Evolutionary conservation across 2,797 vertebrate species (phyloP), one percentile per base, ranked within the genome.

Genomic region (Scolopax bukidnonensis): DNA sequence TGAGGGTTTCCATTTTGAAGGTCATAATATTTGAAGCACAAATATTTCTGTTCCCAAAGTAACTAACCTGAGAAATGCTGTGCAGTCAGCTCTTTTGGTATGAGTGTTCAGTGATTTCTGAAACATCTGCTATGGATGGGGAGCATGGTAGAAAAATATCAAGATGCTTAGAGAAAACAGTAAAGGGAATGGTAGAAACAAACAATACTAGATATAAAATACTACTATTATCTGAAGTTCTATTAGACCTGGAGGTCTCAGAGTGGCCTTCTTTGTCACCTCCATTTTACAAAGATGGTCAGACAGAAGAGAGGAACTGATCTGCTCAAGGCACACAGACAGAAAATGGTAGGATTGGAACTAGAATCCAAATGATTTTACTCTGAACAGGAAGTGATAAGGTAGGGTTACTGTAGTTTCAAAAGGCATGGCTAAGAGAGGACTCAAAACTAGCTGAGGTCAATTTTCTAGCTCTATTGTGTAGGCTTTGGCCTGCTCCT

Each of bases 11-110:
- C 32, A 18, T 84, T 79, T 79, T 67, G 79, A 94, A 87, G 61
- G 40, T 74, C 48, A 51, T 7, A 36, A 21, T 18, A 41, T 63
- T 80, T 80, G 63, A 91, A 95, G 85, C 70, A 82, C 40, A 79
- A 85, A 33, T 76, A 36, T 64, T 95, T 93, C 70, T 94, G 63
- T 64, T 84, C 32, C 67, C 40, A 86, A 84, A 88, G 54, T 81
- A 53, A 21, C 36, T 41, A 86, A 54, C 38, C 38, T 51, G 83
- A 77, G 48, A 95, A 51, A 36, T 11, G 20, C 53, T 59, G 38
- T 56, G 53, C 50, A 61, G 28, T 48, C 63, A 41, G 32, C 25
- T 84, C 80, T 41, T 83, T 36, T 45, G 51, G 32, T 68, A 3
- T 6, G 16, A 82, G 53, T 40, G 61, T 19, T 43, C 15, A 24